Base-by-base conservation (phyloP, 2,888 invertebrate genomes). In the Pristionchus exspectatus region DNA sequence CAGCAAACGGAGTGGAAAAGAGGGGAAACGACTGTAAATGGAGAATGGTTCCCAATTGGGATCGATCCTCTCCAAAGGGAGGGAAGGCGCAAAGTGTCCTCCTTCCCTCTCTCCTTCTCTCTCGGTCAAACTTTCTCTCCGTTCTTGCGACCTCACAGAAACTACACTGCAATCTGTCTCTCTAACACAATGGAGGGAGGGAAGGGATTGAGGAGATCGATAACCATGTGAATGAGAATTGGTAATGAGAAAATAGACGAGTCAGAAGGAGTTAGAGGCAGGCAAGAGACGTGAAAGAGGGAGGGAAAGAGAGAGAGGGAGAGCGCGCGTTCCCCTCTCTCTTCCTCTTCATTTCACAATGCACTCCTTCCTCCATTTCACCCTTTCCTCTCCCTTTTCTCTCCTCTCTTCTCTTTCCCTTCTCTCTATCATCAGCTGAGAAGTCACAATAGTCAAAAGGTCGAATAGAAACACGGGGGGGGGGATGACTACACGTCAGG, bases 291-390 rank as follows among this genome's bases (percentile, higher is more conserved):
- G 38, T 21, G 77, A 77, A 12, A 2, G 77, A 44, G n/a, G 12
- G 77, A 77, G 50, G 2, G 77, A 30, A 16, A 50, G 77, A 44
- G 24, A 10, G 44, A 77, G n/a, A 24, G 69, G 27, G n/a, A n/a
- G 77, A 50, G 44, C 16, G 77, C 21, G 77, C 38, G 77, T 18
- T 44, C 24, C 3, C n/a, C 9, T 44, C 14, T n/a, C 21, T 21
- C n/a, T 44, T 24, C 77, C 77, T 77, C 77, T 77, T 77, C 77
- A 77, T 77, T 77, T 77, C 77, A 77, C 77, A 77, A 77, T 77
- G 77, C 77, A 77, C 77, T 77, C 77, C 74, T 74, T 38, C 38
- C 44, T 21, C 77, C 24, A 77, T 77, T 44, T 77, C 77, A 18
- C 50, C 44, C n/a, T 59, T 59, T 59, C 59, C 24, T 44, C 44